Base-by-base conservation (phyloP, 2,113 vertebrate species). In the Pseudonaja textilis region DNA sequence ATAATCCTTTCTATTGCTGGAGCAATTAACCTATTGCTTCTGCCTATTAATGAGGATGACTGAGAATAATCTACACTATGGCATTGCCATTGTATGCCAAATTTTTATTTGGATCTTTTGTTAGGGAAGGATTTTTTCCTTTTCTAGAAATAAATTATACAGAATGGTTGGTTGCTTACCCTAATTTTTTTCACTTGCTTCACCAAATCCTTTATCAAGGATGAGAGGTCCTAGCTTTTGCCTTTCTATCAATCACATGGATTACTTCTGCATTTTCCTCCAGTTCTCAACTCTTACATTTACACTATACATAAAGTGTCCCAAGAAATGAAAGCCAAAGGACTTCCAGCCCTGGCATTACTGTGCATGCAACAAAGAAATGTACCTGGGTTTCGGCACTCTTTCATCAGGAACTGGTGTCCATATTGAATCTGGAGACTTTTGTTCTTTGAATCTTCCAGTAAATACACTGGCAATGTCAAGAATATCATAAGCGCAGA, bases 361-460 rank as follows among this genome's bases (percentile, higher is more conserved):
- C 45, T 87, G 47, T 47, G 64, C 8, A 87, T 11, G 20, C 22
- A 61, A 56, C 29, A 64, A 22, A 54, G 81, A 90, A 54, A 90
- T 20, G 0, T 98, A 99, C 99, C 99, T 99, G 95, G 99, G 99
- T 93, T 98, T 99, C 90, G 99, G 99, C 96, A 99, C 99, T 95
- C 97, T 98, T 52, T 99, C 99, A 39, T 99, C 99, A 56, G 99
- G 99, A 96, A 99, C 98, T 64, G 99, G 98, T 2, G 99, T 99
- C 99, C 99, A 99, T 55, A 99, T 99, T 92, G 99, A 99, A 96
- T 99, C 99, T 1, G 98, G 98, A 91, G 99, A 99, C 97, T 99
- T 99, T 96, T 99, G 99, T 91, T 99, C 99, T 96, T 99, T 99
- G 98, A 99, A 99, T 95, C 99, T 98, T 57, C 99, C 99, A 29